phyloP scores from a whole-genome alignment of 1,140 invertebrate genomes.

The Oncopeltus fasciatus region DNA sequence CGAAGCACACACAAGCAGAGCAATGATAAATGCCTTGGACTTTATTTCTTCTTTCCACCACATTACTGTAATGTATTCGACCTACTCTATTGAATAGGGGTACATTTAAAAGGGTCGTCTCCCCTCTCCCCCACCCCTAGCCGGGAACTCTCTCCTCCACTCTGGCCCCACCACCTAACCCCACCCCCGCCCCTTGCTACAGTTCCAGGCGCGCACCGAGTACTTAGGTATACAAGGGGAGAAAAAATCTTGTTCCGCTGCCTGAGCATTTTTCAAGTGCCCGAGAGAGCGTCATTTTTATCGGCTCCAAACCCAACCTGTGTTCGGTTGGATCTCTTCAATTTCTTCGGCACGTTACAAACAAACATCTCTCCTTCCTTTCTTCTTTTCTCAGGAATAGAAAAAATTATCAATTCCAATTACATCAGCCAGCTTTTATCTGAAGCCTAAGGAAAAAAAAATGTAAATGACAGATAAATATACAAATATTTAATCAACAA shows the following conservation, averaged over 20 bases:
- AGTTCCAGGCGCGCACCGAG: no score
- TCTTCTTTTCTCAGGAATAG: no score
- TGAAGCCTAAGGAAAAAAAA: no score
- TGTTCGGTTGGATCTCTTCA: no score
- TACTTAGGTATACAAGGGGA: slow-evolving; percentile 7
- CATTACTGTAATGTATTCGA: slow-evolving; percentile 6
- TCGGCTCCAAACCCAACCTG: neutral
- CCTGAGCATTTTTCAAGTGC: neutral
- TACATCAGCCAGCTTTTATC: no score
- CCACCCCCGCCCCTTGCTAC: neutral
- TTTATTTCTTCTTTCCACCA: slow-evolving; percentile 10
- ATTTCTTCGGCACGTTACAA: no score
- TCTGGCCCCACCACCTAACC: neutral
- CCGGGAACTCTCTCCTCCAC: no score
- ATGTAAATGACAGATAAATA: no score
- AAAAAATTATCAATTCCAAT: no score
- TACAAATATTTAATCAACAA: no score
- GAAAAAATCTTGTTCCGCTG: slow-evolving; percentile 1
- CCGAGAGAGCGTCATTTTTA: neutral
- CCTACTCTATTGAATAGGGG: slow-evolving; percentile 3
- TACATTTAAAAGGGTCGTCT: slow-evolving; percentile 7
- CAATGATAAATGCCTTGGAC: slow-evolving; percentile 6
- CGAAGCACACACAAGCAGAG: neutral
- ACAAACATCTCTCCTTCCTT: no score
- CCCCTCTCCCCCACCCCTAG: neutral